These are phyloP conservation scores for Habrosyne pyritoides DNA, from an alignment of 2,888 invertebrate genomes.

Conservation along the genomic window DNA sequence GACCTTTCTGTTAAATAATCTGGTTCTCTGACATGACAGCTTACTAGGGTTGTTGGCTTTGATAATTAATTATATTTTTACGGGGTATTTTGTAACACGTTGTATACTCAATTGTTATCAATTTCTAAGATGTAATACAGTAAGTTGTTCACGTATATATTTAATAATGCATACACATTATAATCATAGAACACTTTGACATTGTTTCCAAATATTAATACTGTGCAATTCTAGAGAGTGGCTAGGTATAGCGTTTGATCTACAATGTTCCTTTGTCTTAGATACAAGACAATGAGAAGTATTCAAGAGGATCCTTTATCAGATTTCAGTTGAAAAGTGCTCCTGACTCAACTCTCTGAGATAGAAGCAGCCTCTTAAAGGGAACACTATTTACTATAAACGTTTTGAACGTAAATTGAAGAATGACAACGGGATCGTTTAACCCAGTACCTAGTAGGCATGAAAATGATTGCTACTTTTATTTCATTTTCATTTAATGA, in stretches of 20 bases:
- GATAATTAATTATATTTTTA: too few species aligned
- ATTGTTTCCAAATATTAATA: background rate
- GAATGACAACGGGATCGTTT: background rate
- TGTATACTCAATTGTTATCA: too few species aligned
- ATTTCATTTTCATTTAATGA: too few species aligned
- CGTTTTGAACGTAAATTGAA: background rate
- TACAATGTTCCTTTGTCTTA: constrained; percentile 17
- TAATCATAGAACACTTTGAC: background rate
- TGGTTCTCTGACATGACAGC: too few species aligned
- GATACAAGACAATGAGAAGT: constrained; percentile 26
- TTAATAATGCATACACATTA: background rate
- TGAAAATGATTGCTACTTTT: too few species aligned
- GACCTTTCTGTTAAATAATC: too few species aligned
- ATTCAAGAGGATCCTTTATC: constrained; percentile 31
- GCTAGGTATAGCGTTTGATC: background rate
- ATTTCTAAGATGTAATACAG: too few species aligned
- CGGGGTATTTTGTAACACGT: too few species aligned
- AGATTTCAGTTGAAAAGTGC: constrained; percentile 27
- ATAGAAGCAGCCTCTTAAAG: background rate
- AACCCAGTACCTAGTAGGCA: too few species aligned
- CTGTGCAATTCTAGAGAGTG: background rate
- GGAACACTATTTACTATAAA: background rate
- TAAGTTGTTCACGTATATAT: too few species aligned
- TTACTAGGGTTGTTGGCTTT: too few species aligned
- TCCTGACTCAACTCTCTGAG: constrained; percentile 10